phyloP scores from a whole-genome alignment of 2,888 invertebrate species.

The Sarcophaga subvicina region DNA sequence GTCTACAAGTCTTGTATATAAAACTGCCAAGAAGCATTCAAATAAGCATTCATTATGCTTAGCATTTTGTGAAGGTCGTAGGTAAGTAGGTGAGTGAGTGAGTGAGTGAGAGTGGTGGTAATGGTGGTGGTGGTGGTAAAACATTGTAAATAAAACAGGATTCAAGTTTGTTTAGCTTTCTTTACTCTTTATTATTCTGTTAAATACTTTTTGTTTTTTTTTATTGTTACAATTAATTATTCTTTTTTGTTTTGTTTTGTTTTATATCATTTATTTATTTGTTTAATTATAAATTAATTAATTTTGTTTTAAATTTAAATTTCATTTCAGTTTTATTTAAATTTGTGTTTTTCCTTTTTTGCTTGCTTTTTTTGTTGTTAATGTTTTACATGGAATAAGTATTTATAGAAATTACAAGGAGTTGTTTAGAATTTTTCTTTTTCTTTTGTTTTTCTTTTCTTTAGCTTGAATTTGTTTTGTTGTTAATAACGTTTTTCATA shows the following conservation, averaged over 20 bases:
- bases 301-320: constrained; percentile 51
- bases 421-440: constrained; percentile 1
- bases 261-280: constrained; percentile 56
- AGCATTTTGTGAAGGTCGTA: neutral
- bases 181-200: constrained; percentile 70
- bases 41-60: neutral
- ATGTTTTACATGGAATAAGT: constrained; percentile 63
- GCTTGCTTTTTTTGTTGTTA: constrained; percentile 36
- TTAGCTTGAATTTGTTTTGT: constrained; percentile 3
- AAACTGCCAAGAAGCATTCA: neutral
- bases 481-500: constrained; percentile 19
- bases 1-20: too few relatives aligned
- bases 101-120: neutral
- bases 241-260: constrained; percentile 47
- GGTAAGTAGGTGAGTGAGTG: neutral
- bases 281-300: too few relatives aligned
- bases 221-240: constrained; percentile 69
- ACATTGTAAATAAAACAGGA: constrained; percentile 56
- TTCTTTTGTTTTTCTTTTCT: neutral
- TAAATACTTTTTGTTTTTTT: constrained; percentile 64
- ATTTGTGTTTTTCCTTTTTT: too few relatives aligned
- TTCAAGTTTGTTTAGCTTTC: constrained; percentile 69
- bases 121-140: too few relatives aligned
- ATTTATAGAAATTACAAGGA: constrained; percentile 63
- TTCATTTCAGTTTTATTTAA: neutral